phyloP scores from a whole-genome alignment of 2,797 vertebrate species.

The Pachyuromys duprasi region DNA sequence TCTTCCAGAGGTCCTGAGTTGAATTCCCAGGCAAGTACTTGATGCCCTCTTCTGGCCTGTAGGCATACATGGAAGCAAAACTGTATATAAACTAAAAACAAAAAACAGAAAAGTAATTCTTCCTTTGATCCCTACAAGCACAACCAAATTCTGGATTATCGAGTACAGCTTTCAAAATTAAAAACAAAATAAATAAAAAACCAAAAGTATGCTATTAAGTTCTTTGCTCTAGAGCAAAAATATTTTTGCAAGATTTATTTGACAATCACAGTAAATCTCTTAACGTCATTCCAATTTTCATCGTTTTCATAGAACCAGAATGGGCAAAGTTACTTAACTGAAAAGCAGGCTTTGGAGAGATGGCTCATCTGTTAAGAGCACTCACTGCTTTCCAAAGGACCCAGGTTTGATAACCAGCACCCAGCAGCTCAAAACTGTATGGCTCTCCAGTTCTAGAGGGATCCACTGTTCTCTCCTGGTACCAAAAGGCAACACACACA shows the following conservation, averaged over 20 bases:
- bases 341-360: not conserved
- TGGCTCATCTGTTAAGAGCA: not conserved
- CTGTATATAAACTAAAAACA: too few relatives aligned
- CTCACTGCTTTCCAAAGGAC: not conserved
- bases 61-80: too few relatives aligned
- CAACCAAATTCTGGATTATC: not conserved
- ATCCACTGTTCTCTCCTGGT: not conserved
- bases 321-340: not conserved
- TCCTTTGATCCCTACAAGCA: not conserved
- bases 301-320: not conserved
- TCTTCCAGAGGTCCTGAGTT: too few relatives aligned
- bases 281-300: conserved; percentile 31
- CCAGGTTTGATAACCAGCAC: not conserved
- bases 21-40: too few relatives aligned
- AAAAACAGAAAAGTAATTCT: not conserved
- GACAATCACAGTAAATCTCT: not conserved
- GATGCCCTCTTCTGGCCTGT: too few relatives aligned
- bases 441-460: not conserved
- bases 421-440: not conserved
- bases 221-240: not conserved
- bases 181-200: not conserved
- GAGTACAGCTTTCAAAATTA: not conserved
- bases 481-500: not conserved
- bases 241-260: not conserved
- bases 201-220: not conserved